phyloP scores from a whole-genome alignment of 2,888 invertebrate species.

The Ennomos quercinarius region DNA sequence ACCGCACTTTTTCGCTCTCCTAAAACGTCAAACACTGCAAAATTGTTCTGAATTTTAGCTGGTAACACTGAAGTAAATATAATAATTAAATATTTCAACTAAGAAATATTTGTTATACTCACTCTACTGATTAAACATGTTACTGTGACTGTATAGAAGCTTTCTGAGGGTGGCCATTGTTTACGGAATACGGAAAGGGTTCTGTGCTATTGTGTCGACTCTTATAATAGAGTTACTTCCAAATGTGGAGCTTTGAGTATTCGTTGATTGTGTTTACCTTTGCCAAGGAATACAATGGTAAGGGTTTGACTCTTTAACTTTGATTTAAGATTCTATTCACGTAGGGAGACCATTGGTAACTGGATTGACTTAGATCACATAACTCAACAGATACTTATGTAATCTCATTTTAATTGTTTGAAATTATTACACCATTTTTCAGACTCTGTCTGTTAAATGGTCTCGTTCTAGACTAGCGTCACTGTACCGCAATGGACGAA shows the following conservation, averaged over 20 bases:
- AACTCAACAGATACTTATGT: too few relatives aligned
- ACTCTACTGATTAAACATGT: slow-evolving; percentile 1
- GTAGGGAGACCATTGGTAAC: background rate
- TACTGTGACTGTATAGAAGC: slow-evolving; percentile 14
- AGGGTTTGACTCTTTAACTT: slow-evolving; percentile 20
- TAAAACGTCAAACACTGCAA: too few relatives aligned
- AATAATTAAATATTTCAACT: too few relatives aligned
- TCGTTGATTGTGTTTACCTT: slow-evolving; percentile 44
- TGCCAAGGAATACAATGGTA: slow-evolving; percentile 27
- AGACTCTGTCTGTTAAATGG: too few relatives aligned
- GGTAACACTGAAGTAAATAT: too few relatives aligned
- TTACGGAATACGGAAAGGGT: slow-evolving; percentile 56
- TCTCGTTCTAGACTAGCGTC: too few relatives aligned
- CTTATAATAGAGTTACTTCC: slow-evolving; percentile 44
- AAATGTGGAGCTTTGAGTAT: slow-evolving; percentile 43
- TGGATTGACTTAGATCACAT: background rate
- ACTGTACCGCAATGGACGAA: too few relatives aligned
- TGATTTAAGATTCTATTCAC: slow-evolving; percentile 6
- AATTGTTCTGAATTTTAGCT: too few relatives aligned
- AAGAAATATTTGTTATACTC: too few relatives aligned
- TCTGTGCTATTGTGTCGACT: slow-evolving; percentile 48
- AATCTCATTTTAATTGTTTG: too few relatives aligned
- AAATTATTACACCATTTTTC: too few relatives aligned
- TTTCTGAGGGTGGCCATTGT: slow-evolving; percentile 47
- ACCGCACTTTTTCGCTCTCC: too few relatives aligned